Evolutionary conservation across 2,888 invertebrate genomes (phyloP).

Genomic region (Cataglyphis altisquamis): DNA sequence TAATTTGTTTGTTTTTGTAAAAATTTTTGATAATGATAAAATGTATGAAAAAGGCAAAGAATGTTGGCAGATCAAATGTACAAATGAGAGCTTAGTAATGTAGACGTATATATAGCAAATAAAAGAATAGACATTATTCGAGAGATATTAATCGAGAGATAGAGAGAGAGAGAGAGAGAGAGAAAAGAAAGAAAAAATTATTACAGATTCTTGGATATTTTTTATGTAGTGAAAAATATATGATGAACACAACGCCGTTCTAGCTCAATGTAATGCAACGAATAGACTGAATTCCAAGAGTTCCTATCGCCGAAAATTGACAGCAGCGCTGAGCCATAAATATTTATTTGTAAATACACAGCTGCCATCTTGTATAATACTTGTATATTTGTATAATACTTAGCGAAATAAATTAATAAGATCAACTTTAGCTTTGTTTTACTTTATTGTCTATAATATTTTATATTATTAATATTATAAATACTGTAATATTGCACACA

Average conservation of each 20-base stretch:
- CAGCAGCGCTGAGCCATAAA: conserved; percentile 72
- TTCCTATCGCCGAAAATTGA: conserved; percentile 81
- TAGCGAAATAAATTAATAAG: conserved; percentile 49
- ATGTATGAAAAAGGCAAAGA: not conserved
- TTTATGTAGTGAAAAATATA: conserved; percentile 68
- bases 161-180: not conserved
- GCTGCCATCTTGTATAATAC: conserved; percentile 66
- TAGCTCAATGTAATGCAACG: conserved; percentile 81
- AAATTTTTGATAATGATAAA: not conserved
- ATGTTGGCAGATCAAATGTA: conserved; percentile 45
- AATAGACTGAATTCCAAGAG: conserved; percentile 85
- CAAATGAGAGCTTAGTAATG: conserved; percentile 44
- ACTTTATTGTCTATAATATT: not conserved
- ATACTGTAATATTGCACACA: not conserved
- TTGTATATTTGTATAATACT: conserved; percentile 62
- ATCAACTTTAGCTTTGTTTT: not conserved
- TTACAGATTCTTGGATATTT: conserved; percentile 74
- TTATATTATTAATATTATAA: not conserved
- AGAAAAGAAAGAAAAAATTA: not conserved
- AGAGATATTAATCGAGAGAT: not conserved
- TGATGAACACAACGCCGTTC: conserved; percentile 53
- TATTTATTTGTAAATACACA: conserved; percentile 84
- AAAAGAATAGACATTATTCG: conserved; percentile 29
- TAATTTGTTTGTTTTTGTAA: conserved; percentile 18
- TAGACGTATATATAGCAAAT: conserved; percentile 13